Percentiles rank a stretch among this genome's conserved stretches.
These are phyloP conservation scores for Ispidina picta DNA, from an alignment of 2,797 vertebrate genomes.

Conservation along the genomic window DNA sequence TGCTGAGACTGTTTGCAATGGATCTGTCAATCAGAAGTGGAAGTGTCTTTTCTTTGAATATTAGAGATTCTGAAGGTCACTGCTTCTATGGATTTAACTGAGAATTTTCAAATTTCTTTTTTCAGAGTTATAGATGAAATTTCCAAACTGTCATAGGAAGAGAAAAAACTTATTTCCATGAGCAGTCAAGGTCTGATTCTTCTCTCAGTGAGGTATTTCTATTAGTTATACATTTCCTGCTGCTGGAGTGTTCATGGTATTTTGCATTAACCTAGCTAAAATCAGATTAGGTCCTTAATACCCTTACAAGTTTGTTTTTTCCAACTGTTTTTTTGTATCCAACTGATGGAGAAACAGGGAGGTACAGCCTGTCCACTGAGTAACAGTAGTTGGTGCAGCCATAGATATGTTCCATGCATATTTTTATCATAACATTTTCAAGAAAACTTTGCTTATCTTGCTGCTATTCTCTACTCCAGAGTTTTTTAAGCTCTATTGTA, in stretches of 20 bases:
- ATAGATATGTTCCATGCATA: background rate
- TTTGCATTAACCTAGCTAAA: background rate
- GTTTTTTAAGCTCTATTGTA: background rate
- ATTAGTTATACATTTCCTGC: background rate
- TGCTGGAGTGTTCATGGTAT: background rate
- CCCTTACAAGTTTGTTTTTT: background rate
- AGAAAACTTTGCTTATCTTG: slow-evolving; percentile 30
- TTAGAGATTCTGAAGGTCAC: background rate
- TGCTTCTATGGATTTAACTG: background rate
- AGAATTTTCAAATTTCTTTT: slow-evolving; percentile 25
- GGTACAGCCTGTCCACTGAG: background rate
- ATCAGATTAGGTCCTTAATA: background rate
- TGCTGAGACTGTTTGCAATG: slow-evolving; percentile 11
- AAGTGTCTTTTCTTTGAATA: background rate
- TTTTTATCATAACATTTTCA: slow-evolving; percentile 21
- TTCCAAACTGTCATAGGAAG: slow-evolving; percentile 5
- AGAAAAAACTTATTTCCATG: background rate
- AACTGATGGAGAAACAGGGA: background rate
- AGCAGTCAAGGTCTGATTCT: background rate
- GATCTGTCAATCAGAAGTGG: slow-evolving; percentile 15
- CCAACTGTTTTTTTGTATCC: background rate
- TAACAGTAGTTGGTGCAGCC: background rate
- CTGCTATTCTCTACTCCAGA: background rate
- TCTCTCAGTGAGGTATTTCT: background rate
- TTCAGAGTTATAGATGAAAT: background rate